A percentile compares a stretch with the other conserved stretches of the same genome.
These are phyloP conservation scores for Lissonota sp. DNA, from an alignment of 2,888 invertebrate genomes.

Conservation along the genomic window DNA sequence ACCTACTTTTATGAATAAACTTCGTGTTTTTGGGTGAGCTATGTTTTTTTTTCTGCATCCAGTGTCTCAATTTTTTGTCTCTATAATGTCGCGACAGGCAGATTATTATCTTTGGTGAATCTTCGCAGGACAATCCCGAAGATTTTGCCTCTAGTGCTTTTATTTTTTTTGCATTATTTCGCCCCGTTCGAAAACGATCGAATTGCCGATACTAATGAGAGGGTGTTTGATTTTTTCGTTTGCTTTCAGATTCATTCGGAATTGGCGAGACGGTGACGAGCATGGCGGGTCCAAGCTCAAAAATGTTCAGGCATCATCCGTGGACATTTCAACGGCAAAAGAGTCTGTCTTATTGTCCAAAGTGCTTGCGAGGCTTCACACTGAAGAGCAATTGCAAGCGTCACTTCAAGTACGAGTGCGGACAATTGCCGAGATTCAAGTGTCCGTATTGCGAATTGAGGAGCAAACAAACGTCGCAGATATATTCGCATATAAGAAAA, in stretches of 20 bases:
- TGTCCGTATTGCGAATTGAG: slow-evolving; percentile 82
- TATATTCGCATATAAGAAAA: slow-evolving; percentile 80
- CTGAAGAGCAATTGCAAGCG: slow-evolving; percentile 78
- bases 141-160: not conserved
- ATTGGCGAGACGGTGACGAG: slow-evolving; percentile 57
- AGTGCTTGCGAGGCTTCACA: slow-evolving; percentile 76
- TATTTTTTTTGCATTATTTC: not conserved
- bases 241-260: slow-evolving; percentile 71
- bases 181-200: not conserved
- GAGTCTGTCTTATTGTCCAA: slow-evolving; percentile 73
- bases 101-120: slow-evolving; percentile 1
- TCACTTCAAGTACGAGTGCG: slow-evolving; percentile 82
- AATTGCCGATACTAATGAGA: slow-evolving; percentile 39
- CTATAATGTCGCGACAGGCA: not conserved
- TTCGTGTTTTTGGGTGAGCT: not conserved
- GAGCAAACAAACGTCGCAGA: slow-evolving; percentile 81
- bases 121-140: not conserved
- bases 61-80: slow-evolving; percentile 2
- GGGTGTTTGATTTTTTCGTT: slow-evolving; percentile 53
- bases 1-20: not conserved
- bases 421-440: slow-evolving; percentile 81
- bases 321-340: slow-evolving; percentile 56
- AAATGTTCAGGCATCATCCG: slow-evolving; percentile 13
- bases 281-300: slow-evolving; percentile 51
- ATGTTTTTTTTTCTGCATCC: slow-evolving; percentile 25